phyloP scores from a whole-genome alignment of 2,797 vertebrate species.

The Oophaga sylvatica region DNA sequence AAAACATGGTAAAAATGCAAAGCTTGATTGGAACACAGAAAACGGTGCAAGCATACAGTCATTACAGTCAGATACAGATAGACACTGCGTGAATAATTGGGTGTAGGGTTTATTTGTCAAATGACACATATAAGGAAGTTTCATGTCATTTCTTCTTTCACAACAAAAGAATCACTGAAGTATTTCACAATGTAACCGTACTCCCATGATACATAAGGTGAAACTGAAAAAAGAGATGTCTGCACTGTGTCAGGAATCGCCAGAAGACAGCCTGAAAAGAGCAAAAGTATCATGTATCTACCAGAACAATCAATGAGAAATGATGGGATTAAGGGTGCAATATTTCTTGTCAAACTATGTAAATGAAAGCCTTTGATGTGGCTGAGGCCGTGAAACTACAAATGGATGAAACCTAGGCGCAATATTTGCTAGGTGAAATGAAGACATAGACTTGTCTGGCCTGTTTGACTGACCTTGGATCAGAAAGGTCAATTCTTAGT shows the following conservation, averaged over 20 bases:
- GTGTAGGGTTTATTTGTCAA: conserved; percentile 1
- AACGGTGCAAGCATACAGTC: background rate
- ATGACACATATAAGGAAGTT: conserved; percentile 1
- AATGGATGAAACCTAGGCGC: conserved; percentile 16
- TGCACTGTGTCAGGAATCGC: conserved; percentile 38
- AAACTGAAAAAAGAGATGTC: conserved; percentile 2
- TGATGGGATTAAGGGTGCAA: conserved; percentile 47
- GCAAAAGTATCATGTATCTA: conserved; percentile 44
- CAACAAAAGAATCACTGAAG: conserved; percentile 2
- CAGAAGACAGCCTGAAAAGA: conserved; percentile 43
- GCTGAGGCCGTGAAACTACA: conserved; percentile 25
- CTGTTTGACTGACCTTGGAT: background rate
- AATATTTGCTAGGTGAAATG: conserved; percentile 4
- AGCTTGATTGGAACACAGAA: background rate
- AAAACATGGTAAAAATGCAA: too few species aligned
- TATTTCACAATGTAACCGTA: conserved; percentile 26
- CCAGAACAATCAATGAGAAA: conserved; percentile 47
- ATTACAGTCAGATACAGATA: background rate
- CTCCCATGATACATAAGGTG: conserved; percentile 17
- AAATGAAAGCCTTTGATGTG: conserved; percentile 52
- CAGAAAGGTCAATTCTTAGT: background rate
- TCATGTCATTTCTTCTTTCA: conserved; percentile 12
- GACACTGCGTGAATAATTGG: background rate
- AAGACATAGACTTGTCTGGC: background rate
- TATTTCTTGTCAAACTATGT: conserved; percentile 55